Percentiles rank a stretch among this genome's conserved stretches.
Evolutionary conservation across 1,140 invertebrate genomes (phyloP).

Genomic region (Conus ventricosus): DNA sequence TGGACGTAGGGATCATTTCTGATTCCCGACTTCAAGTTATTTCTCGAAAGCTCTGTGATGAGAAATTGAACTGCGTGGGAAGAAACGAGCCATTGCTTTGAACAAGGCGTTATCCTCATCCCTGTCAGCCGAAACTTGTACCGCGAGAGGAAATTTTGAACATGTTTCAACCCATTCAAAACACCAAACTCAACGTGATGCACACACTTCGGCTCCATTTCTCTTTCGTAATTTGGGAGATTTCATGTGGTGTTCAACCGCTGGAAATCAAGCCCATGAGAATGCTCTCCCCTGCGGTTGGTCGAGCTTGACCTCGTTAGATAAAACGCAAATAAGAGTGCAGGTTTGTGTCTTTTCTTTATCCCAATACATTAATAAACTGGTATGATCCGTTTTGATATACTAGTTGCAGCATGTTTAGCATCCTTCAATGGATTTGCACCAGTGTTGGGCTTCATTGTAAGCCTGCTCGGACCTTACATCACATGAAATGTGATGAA

Average conservation of each 20-base stretch:
- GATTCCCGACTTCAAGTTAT: neutral
- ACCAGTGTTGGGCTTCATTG: no score
- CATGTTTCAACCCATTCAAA: slow-evolving; percentile 59
- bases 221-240: neutral
- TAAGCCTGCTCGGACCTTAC: no score
- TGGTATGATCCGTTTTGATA: neutral
- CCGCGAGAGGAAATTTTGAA: slow-evolving; percentile 61
- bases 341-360: neutral
- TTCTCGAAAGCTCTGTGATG: slow-evolving; percentile 65
- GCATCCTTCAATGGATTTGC: no score
- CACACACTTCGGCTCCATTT: slow-evolving; percentile 51
- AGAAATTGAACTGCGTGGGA: slow-evolving; percentile 71
- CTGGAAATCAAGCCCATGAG: neutral
- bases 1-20: slow-evolving; percentile 45
- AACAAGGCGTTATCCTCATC: slow-evolving; percentile 57
- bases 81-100: slow-evolving; percentile 72
- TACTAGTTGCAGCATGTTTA: neutral
- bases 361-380: neutral
- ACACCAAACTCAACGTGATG: slow-evolving; percentile 77
- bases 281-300: slow-evolving; percentile 1
- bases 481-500: no score
- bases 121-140: slow-evolving; percentile 71
- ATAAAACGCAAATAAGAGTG: no score
- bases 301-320: no score
- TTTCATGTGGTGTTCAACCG: neutral